Percentiles rank a stretch among this genome's conserved stretches.
These are phyloP conservation scores for Octodon degus DNA, from an alignment of 2,113 vertebrate genomes.

Conservation along the genomic window DNA sequence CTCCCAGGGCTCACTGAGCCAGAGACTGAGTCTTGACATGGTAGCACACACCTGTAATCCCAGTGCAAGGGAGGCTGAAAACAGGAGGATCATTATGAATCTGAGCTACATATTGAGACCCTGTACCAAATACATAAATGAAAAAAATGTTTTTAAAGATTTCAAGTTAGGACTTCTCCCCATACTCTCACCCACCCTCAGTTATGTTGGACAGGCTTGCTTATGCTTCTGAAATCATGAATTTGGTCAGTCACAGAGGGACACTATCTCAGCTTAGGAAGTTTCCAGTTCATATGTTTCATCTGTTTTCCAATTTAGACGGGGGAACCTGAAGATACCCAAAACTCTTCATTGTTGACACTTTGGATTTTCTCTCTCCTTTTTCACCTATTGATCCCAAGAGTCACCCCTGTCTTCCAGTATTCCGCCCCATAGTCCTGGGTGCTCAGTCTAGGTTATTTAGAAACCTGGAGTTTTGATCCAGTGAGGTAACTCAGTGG, in stretches of 20 bases:
- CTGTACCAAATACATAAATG: no score
- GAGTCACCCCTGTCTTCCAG: background rate
- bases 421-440: background rate
- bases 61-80: no score
- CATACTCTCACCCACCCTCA: background rate
- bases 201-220: background rate
- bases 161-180: background rate
- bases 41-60: no score
- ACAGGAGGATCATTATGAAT: no score
- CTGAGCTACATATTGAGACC: no score
- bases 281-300: background rate
- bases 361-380: background rate
- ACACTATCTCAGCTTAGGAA: background rate
- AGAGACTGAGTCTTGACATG: no score
- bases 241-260: background rate
- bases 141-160: no score
- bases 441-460: background rate
- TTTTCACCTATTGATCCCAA: background rate
- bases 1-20: no score
- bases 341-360: background rate
- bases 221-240: background rate
- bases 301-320: background rate
- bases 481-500: no score
- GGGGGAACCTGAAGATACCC: background rate
- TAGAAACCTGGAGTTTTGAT: no score